Evolutionary conservation across 1,140 invertebrate genomes (phyloP).

Genomic region (Dufourea novaeangliae): DNA sequence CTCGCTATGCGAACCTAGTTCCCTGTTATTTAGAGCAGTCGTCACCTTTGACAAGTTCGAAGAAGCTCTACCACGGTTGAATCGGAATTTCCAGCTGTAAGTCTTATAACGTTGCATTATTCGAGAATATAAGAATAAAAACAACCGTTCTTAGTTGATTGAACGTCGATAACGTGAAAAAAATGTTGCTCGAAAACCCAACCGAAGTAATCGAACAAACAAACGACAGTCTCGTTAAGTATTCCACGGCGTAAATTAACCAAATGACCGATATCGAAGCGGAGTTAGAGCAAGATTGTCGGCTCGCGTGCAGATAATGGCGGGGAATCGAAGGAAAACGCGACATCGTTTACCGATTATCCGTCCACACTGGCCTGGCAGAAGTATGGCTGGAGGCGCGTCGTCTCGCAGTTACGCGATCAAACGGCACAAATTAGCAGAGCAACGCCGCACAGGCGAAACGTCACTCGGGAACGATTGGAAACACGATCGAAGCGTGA

Average conservation of each 20-base stretch:
- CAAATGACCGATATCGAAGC: background rate
- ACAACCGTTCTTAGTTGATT: no score
- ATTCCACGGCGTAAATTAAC: slow-evolving; percentile 17
- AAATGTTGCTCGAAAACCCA: background rate
- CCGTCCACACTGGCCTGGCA: background rate
- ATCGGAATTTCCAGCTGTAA: no score
- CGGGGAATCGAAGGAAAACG: background rate
- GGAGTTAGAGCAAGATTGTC: background rate
- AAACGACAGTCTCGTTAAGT: background rate
- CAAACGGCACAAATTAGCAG: slow-evolving; percentile 43
- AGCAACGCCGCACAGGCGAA: background rate
- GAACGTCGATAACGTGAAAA: no score
- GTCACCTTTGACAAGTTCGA: no score
- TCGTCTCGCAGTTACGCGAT: slow-evolving; percentile 30
- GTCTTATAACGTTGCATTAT: no score
- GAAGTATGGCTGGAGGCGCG: slow-evolving; percentile 29
- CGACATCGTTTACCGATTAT: slow-evolving; percentile 5
- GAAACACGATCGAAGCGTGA: slow-evolving; percentile 8
- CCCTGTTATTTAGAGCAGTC: no score
- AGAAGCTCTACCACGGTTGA: no score
- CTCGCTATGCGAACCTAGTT: background rate
- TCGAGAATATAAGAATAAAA: no score
- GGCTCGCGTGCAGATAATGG: background rate
- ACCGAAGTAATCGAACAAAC: background rate
- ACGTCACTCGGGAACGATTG: slow-evolving; percentile 34